Evolutionary conservation across 1,140 invertebrate species (phyloP).

Genomic region (Platorchestia sp.): DNA sequence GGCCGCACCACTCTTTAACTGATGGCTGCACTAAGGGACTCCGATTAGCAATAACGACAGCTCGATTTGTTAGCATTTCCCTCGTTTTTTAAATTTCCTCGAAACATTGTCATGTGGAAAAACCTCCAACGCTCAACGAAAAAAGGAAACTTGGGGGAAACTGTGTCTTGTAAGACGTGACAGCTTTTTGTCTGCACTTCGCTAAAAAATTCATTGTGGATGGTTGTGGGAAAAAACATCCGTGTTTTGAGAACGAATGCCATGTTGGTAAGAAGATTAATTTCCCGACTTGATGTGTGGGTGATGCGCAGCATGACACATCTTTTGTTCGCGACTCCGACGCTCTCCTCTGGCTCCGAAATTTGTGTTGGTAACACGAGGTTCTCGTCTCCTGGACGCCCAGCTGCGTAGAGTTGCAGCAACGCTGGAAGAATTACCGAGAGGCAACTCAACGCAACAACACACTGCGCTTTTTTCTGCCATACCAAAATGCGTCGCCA

Average conservation of each 20-base stretch:
- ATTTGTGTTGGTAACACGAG: background rate
- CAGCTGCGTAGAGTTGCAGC: background rate
- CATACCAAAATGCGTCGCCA: background rate
- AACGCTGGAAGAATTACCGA: background rate
- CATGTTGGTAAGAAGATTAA: conserved; percentile 31
- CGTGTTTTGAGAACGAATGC: background rate
- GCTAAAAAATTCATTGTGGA: background rate
- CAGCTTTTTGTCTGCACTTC: background rate
- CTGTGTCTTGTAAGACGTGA: background rate
- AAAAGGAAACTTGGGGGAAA: background rate
- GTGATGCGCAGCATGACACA: background rate
- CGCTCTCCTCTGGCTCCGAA: background rate
- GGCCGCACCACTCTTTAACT: background rate
- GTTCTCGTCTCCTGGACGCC: background rate
- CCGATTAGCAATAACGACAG: background rate
- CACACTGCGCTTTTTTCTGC: background rate
- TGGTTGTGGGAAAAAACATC: background rate
- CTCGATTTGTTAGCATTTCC: background rate
- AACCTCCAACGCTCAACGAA: background rate
- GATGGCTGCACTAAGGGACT: background rate
- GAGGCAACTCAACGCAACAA: no score
- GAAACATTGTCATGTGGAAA: background rate
- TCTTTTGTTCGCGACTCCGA: background rate
- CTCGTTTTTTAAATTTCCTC: background rate
- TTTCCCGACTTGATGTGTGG: conserved; percentile 7